A percentile compares a stretch with the other conserved stretches of the same genome.
These are phyloP conservation scores for Ephydatia muelleri DNA, from an alignment of 37 sponge, comb jelly and placozoan species.

Conservation along the genomic window DNA sequence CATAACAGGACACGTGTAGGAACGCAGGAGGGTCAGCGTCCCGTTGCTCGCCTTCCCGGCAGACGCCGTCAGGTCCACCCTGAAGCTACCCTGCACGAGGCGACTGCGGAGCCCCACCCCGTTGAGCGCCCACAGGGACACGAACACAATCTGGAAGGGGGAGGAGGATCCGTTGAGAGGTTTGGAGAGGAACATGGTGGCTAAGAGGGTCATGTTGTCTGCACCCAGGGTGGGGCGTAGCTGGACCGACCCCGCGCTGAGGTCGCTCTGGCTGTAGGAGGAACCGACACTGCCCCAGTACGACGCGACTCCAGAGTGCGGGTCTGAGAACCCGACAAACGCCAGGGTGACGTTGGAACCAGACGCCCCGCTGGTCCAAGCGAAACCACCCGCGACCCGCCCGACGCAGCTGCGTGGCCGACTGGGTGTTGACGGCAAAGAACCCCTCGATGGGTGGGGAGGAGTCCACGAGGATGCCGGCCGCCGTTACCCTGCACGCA, in stretches of 20 bases:
- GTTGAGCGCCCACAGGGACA: conserved; percentile 79
- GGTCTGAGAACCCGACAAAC: conserved; percentile 82
- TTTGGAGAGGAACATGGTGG: not conserved
- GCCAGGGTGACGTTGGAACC: conserved; percentile 37
- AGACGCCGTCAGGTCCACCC: conserved; percentile 7
- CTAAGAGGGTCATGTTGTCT: not conserved
- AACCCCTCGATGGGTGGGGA: conserved; percentile 83
- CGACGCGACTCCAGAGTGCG: conserved; percentile 61
- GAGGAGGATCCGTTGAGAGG: not conserved
- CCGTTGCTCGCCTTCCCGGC: conserved; percentile 18
- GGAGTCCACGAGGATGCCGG: conserved; percentile 70
- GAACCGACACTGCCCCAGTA: conserved; percentile 65
- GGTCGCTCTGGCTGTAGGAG: conserved; percentile 35
- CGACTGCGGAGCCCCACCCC: conserved; percentile 67
- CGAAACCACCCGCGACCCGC: conserved; percentile 55
- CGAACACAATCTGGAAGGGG: conserved; percentile 17
- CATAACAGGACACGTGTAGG: conserved; percentile 35
- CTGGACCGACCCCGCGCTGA: not conserved
- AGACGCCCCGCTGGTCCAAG: conserved; percentile 51
- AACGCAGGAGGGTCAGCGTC: conserved; percentile 43
- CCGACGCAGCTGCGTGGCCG: conserved; percentile 37
- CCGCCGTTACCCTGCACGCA: conserved; percentile 26
- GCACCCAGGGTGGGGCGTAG: not conserved
- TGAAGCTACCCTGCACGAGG: conserved; percentile 59
- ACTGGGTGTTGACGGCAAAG: conserved; percentile 66